phyloP scores from a whole-genome alignment of 2,113 vertebrate genomes.

The Ciconia maguari region DNA sequence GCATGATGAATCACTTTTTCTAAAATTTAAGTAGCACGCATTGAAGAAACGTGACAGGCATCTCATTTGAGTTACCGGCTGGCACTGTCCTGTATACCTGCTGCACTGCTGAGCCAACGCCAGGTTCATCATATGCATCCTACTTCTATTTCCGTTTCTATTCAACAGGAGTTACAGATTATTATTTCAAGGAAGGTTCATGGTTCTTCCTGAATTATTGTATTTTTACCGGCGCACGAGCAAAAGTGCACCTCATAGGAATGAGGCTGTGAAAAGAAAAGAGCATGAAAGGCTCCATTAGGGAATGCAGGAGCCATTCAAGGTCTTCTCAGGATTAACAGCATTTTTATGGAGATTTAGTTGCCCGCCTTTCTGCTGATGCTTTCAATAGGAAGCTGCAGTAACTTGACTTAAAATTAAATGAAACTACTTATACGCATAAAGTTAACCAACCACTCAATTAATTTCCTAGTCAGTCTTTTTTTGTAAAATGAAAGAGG shows the following conservation, averaged over 20 bases:
- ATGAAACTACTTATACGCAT: neutral
- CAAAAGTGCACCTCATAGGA: neutral
- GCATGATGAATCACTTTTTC: neutral
- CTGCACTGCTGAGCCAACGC: neutral
- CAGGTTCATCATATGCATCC: neutral
- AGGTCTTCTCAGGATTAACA: neutral
- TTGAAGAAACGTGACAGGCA: neutral
- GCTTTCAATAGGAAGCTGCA: neutral
- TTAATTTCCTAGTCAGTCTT: neutral
- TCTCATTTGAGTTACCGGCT: neutral
- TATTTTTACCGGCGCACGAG: neutral
- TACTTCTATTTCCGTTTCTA: neutral
- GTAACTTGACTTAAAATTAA: neutral
- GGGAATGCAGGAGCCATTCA: neutral
- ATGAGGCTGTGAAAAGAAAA: neutral
- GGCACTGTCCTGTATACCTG: neutral
- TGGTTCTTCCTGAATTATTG: neutral
- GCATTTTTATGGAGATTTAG: neutral
- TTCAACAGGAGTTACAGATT: neutral
- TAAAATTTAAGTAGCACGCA: neutral
- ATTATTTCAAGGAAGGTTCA: neutral
- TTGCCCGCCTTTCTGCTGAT: neutral
- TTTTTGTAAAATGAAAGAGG: neutral
- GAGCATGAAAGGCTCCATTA: neutral
- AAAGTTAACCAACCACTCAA: slow-evolving; percentile 28